Percentiles rank a stretch among this genome's conserved stretches.
phyloP scores from a whole-genome alignment of 2,888 invertebrate species.

The Pilophorus perplexus region DNA sequence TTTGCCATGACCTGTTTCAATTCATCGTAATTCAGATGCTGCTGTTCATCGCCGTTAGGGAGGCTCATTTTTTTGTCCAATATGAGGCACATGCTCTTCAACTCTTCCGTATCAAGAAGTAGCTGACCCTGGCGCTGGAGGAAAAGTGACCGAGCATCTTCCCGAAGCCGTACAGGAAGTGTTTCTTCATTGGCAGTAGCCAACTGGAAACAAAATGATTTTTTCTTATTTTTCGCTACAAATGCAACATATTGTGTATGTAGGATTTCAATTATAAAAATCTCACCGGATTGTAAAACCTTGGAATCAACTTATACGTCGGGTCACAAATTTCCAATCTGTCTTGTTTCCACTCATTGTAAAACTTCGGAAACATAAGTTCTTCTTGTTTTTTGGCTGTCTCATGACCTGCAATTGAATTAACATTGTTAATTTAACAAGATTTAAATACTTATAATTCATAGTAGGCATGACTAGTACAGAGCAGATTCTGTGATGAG shows the following conservation, averaged over 20 bases:
- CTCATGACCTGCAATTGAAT: too few species aligned
- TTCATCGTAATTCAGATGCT: conserved; percentile 80
- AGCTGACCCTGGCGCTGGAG: conserved; percentile 81
- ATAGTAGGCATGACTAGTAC: too few species aligned
- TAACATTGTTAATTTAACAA: too few species aligned
- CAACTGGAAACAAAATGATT: conserved; percentile 5
- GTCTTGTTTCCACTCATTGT: conserved; percentile 42
- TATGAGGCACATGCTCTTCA: conserved; percentile 77
- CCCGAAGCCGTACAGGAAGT: conserved; percentile 75
- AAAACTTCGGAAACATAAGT: conserved; percentile 41
- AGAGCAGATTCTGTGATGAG: too few species aligned
- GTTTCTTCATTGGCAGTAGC: conserved; percentile 65
- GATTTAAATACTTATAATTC: too few species aligned
- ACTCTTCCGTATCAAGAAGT: conserved; percentile 80
- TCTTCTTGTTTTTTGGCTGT: too few species aligned
- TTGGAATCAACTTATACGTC: conserved; percentile 65
- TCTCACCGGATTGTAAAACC: conserved; percentile 66
- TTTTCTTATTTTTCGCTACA: not conserved
- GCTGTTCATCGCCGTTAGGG: conserved; percentile 70
- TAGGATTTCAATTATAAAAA: not conserved
- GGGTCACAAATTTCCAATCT: conserved; percentile 49
- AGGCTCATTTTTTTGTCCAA: conserved; percentile 79
- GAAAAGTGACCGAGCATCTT: conserved; percentile 84
- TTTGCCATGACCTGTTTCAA: conserved; percentile 74
- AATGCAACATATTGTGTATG: not conserved